phyloP scores from a whole-genome alignment of 2,113 vertebrate genomes.

The Hippocampus mohnikei region DNA sequence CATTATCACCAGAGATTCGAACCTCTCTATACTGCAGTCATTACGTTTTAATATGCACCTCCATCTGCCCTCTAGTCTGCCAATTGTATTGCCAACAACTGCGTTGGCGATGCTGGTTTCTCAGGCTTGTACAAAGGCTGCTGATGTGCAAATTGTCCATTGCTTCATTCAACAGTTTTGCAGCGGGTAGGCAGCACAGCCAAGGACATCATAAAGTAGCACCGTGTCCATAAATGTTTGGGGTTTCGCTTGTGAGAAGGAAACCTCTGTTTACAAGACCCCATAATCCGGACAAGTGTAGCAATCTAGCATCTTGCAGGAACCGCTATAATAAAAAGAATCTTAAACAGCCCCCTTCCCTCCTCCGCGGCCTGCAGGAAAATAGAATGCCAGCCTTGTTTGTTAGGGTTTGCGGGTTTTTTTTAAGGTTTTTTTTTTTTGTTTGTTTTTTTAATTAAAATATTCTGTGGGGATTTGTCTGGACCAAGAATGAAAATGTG shows the following conservation, averaged over 20 bases:
- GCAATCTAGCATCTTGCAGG: neutral
- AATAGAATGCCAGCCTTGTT: neutral
- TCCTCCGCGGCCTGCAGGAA: neutral
- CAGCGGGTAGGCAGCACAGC: neutral
- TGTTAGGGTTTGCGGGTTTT: neutral
- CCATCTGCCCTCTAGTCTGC: neutral
- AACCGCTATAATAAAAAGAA: neutral
- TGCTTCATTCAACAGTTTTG: neutral
- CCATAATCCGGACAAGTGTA: neutral
- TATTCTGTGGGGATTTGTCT: neutral
- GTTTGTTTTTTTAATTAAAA: neutral
- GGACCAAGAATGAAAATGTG: neutral
- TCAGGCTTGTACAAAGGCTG: neutral
- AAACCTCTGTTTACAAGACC: conserved; percentile 3
- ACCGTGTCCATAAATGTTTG: conserved; percentile 3
- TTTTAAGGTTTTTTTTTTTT: neutral
- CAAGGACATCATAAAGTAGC: neutral
- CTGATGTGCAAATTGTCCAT: neutral
- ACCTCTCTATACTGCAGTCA: neutral
- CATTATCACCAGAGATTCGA: neutral
- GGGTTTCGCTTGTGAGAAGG: neutral
- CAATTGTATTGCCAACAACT: neutral
- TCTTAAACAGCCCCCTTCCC: neutral
- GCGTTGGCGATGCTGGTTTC: neutral
- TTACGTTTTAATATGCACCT: neutral